A percentile compares a stretch with the other conserved stretches of the same genome.
These are phyloP conservation scores for Heterotilapia buettikoferi DNA, from an alignment of 2,113 vertebrate species.

Conservation along the genomic window DNA sequence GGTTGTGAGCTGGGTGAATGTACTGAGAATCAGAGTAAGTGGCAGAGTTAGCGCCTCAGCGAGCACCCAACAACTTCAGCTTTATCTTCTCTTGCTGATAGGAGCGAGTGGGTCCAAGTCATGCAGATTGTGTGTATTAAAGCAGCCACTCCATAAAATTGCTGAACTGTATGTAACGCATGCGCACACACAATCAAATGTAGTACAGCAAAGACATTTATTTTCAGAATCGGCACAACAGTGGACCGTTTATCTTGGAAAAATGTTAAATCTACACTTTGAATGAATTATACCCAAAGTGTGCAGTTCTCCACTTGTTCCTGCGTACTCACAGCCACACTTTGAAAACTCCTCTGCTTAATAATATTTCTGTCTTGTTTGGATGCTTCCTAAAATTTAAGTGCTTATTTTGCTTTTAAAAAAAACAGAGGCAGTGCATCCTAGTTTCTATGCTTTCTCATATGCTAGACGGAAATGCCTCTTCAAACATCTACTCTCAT, in stretches of 20 bases:
- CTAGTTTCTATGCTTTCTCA: not conserved
- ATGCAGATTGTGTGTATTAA: constrained; percentile 34
- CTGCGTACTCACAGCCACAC: not conserved
- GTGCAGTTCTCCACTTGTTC: not conserved
- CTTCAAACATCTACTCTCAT: not conserved
- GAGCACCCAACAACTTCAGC: constrained; percentile 41
- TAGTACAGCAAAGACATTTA: not conserved
- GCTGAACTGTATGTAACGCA: not conserved
- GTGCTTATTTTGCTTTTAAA: not conserved
- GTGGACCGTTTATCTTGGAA: not conserved
- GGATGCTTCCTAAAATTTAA: not conserved
- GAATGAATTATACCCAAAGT: not conserved
- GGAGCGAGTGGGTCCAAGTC: constrained; percentile 29
- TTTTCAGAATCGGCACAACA: not conserved
- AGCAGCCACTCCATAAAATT: constrained; percentile 20
- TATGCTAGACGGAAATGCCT: not conserved
- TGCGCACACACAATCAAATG: not conserved
- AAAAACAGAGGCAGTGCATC: not conserved
- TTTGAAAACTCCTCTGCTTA: not conserved
- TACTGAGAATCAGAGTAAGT: constrained; percentile 23
- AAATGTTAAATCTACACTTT: not conserved
- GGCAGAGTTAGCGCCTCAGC: constrained; percentile 8
- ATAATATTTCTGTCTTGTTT: not conserved
- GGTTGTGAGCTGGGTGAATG: not conserved
- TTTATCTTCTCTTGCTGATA: constrained; percentile 45